Evolutionary conservation across 2,797 vertebrate genomes (phyloP).

Genomic region (Tokudaia muenninki): DNA sequence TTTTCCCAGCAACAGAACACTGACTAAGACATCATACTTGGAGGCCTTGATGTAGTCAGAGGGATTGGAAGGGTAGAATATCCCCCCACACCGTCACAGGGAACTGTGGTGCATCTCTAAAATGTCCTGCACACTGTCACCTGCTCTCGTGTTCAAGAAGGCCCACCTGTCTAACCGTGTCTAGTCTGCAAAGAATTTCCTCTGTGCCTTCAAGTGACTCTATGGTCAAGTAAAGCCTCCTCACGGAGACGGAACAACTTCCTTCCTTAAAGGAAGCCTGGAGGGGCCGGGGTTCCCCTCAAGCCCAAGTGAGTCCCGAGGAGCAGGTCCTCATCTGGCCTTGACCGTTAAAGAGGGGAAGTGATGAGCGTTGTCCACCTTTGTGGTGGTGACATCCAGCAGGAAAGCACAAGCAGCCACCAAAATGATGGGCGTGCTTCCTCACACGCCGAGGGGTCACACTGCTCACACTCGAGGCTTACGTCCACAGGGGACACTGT

Average conservation of each 20-base stretch:
- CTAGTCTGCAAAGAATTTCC: neutral
- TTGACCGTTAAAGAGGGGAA: neutral
- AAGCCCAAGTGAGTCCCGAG: neutral
- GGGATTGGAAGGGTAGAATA: neutral
- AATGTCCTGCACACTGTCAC: neutral
- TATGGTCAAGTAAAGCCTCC: neutral
- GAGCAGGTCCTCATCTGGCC: neutral
- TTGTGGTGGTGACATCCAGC: neutral
- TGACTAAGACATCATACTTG: neutral
- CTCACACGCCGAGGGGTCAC: neutral
- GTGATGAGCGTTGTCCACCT: neutral
- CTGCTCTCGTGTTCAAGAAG: too few relatives aligned
- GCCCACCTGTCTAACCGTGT: neutral
- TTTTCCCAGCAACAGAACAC: neutral
- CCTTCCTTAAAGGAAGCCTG: neutral
- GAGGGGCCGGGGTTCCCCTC: neutral
- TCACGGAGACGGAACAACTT: neutral
- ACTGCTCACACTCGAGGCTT: neutral
- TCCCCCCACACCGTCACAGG: neutral
- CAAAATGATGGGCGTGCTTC: neutral
- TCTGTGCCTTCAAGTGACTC: neutral
- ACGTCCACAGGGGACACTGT: too few relatives aligned
- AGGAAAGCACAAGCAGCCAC: neutral
- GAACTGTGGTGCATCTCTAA: neutral
- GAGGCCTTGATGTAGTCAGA: neutral